Evolutionary conservation across 2,797 vertebrate species (phyloP), one percentile per base, ranked within the genome.

Genomic region (Tapirus indicus): DNA sequence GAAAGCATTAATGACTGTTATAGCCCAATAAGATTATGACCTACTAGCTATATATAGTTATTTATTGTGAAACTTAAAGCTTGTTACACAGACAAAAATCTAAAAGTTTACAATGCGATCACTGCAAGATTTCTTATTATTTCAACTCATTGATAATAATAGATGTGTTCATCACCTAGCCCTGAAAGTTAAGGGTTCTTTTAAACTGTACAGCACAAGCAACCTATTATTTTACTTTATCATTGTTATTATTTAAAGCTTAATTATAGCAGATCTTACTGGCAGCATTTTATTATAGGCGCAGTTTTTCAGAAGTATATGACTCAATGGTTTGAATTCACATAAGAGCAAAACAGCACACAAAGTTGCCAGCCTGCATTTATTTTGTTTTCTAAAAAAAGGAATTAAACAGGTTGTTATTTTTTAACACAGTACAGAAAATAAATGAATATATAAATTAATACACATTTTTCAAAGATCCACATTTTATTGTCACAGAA

Each of bases 181-280:
- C 60, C 21, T 54, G 74, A 74, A 97, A 97, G 32, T 8, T 10
- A 21, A 20, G 18, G 44, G 49, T 92, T 82, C 35, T 2, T 92
- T 97, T 97, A 95, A 95, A 71, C 38, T 93, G 20, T 18, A 94
- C 47, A 94, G 3, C 29, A 21, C 69, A 74, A 78, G 82, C 85
- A 98, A 97, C 83, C 80, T 97, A 62, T 94, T 97, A 97, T 97
- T 98, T 98, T 96, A 97, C 35, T 97, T 96, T 96, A 72, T 68
- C 87, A 69, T 60, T 98, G 71, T 79, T 91, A 93, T 98, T 98
- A 95, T 97, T 95, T 97, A 97, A 98, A 97, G 54, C 93, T 74
- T 97, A 98, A 98, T 97, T 98, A 98, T 71, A 98, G 83, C 62
- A 96, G 66, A 95, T 72, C 74, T 85, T 97, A 21, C 58, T 90